A percentile compares a stretch with the other conserved stretches of the same genome.
Evolutionary conservation across 2,888 invertebrate genomes (phyloP).

Genomic region (Mesorhabditis spiculigera): DNA sequence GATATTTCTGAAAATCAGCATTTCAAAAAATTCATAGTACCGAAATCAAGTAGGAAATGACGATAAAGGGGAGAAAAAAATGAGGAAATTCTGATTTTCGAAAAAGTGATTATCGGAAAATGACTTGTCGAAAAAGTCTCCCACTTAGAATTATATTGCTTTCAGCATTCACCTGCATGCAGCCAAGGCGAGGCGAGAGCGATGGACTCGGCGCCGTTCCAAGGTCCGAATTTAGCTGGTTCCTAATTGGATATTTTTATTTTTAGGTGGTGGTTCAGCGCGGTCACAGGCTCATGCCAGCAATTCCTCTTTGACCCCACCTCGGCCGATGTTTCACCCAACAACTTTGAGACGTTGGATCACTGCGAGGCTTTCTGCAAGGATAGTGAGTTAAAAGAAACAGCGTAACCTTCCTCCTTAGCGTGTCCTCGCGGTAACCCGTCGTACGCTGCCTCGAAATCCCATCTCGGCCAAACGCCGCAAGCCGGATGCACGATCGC

Average conservation of each 20-base stretch:
- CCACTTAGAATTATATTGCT: background rate
- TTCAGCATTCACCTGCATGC: slow-evolving; percentile 42
- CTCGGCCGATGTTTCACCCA: slow-evolving; percentile 31
- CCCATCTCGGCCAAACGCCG: slow-evolving; percentile 20
- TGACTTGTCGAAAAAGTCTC: slow-evolving; percentile 9
- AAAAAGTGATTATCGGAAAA: slow-evolving; percentile 14
- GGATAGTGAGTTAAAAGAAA: slow-evolving; percentile 26
- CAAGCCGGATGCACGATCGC: slow-evolving; percentile 34
- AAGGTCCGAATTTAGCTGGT: background rate
- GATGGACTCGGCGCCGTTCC: slow-evolving; percentile 39
- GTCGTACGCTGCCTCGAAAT: slow-evolving; percentile 27
- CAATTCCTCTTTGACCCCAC: slow-evolving; percentile 43
- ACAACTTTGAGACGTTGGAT: slow-evolving; percentile 41
- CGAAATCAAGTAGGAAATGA: background rate
- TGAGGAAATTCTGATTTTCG: background rate
- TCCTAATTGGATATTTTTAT: background rate
- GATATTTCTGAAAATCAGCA: too few relatives aligned
- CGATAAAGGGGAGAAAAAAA: background rate
- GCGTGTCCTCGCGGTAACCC: slow-evolving; percentile 42
- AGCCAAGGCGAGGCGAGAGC: slow-evolving; percentile 39
- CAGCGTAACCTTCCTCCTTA: slow-evolving; percentile 15
- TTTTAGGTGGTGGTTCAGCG: slow-evolving; percentile 36
- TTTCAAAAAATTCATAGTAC: background rate
- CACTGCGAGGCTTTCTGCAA: slow-evolving; percentile 41
- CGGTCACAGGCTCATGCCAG: slow-evolving; percentile 39